phyloP scores from a whole-genome alignment of 2,113 vertebrate genomes.

The Isurus oxyrinchus region DNA sequence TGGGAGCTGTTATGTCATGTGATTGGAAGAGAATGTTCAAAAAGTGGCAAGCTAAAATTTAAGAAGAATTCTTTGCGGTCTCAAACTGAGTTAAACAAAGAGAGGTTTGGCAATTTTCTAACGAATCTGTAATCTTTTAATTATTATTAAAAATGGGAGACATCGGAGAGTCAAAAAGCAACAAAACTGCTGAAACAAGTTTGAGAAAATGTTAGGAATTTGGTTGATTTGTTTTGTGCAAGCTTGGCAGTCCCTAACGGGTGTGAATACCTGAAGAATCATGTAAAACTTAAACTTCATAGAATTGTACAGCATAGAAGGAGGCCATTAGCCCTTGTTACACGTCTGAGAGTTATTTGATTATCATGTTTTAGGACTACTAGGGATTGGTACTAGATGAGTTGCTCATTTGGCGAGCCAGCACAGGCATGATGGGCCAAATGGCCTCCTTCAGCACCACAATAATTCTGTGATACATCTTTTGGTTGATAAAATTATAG shows the following conservation, averaged over 20 bases:
- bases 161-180: not conserved
- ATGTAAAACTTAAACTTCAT: not conserved
- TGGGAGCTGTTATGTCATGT: not conserved
- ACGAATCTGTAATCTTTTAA: not conserved
- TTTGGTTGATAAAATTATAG: no score
- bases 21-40: not conserved
- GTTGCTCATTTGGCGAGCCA: no score
- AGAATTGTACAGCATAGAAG: not conserved
- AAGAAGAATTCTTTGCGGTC: not conserved
- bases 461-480: no score
- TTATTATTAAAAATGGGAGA: not conserved
- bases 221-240: not conserved
- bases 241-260: not conserved
- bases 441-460: no score
- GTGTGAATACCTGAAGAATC: not conserved
- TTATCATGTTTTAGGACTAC: no score
- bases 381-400: no score
- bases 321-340: not conserved
- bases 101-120: not conserved
- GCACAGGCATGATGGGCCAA: no score
- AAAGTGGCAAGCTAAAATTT: not conserved
- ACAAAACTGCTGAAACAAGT: not conserved
- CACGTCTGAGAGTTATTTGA: no score
- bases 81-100: not conserved
- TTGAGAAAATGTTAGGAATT: not conserved